Evolutionary conservation across 2,113 vertebrate species (phyloP).

Genomic region (Xyliphius kryptos): DNA sequence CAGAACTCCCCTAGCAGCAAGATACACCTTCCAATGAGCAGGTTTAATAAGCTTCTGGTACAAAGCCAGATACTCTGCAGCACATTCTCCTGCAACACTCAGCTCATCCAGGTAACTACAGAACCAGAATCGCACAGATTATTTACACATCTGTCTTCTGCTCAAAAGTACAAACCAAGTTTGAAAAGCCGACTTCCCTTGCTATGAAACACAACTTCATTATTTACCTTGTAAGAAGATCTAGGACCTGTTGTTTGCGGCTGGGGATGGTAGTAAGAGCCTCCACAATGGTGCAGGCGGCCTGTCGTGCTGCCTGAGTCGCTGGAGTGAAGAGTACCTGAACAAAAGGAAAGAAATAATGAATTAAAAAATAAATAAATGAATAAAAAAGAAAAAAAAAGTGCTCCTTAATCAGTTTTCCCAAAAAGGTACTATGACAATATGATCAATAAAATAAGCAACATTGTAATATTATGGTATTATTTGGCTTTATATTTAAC

Average conservation of each 20-base stretch:
- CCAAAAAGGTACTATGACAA: too few species aligned
- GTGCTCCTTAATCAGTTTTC: too few species aligned
- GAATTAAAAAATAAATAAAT: too few species aligned
- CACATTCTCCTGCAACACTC: slow-evolving; percentile 91
- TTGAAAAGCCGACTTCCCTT: background rate
- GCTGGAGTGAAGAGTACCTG: slow-evolving; percentile 98
- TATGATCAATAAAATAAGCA: too few species aligned
- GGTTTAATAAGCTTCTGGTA: slow-evolving; percentile 97
- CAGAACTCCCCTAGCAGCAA: slow-evolving; percentile 89
- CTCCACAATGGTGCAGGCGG: slow-evolving; percentile 95
- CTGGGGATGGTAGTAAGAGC: slow-evolving; percentile 91
- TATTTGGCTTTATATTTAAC: too few species aligned
- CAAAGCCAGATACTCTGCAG: slow-evolving; percentile 86
- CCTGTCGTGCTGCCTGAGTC: slow-evolving; percentile 92
- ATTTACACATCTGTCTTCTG: background rate
- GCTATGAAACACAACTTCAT: background rate
- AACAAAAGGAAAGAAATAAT: too few species aligned
- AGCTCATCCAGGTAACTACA: slow-evolving; percentile 92
- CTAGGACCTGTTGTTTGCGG: slow-evolving; percentile 93
- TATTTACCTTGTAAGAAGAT: slow-evolving; percentile 90
- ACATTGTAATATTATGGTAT: too few species aligned
- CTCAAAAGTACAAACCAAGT: background rate
- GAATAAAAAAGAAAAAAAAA: too few species aligned
- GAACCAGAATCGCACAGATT: background rate
- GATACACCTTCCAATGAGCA: slow-evolving; percentile 94